Evolutionary conservation across 2,888 invertebrate genomes (phyloP), one percentile per base, ranked within the genome.

Genomic region (Allacma fusca): DNA sequence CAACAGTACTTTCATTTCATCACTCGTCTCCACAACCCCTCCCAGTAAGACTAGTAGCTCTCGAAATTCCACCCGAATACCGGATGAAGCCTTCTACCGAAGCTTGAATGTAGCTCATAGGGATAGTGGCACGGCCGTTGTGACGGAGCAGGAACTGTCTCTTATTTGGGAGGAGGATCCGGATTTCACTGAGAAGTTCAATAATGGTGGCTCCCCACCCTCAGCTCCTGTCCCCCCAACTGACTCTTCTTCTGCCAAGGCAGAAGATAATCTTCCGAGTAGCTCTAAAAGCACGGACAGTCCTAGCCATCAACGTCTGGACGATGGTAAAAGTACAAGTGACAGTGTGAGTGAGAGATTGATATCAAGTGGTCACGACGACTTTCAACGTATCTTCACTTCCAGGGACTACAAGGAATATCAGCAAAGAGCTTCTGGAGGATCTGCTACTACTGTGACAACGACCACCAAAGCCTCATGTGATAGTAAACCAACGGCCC

Each of bases 101-200:
- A 94, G 93, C 85, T 88, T 95, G 68, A 95, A 95, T 87, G 93
- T 93, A 87, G 94, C 94, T 59, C 95, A 95, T 86, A 89, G 95
- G 74, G 94, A 95, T 78, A 84, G 84, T 78, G 80, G 79, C 1
- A 64, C 44, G 77, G 44, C 74, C 65, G 59, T 9, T 13, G 64
- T 79, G 65, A 78, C 78, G 19, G 85, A 85, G 80, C 92, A 92
- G 71, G 93, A 94, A 84, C 88, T 94, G 82, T 93, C 92, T 80
- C 93, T 94, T 92, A 94, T 94, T 84, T 94, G 94, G 92, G 94
- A 84, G 67, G 84, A 93, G 84, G 94, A 94, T 84, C 87, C 88
- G 29, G 92, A 72, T 28, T 34, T 72, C 28, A 71, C 21, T 23
- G 77, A 64, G 0, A 70, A 76, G 26, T 71, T 65, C 21, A n/a